Evolutionary conservation across 2,113 vertebrate species (phyloP).

Genomic region (Oxyura jamaicensis): DNA sequence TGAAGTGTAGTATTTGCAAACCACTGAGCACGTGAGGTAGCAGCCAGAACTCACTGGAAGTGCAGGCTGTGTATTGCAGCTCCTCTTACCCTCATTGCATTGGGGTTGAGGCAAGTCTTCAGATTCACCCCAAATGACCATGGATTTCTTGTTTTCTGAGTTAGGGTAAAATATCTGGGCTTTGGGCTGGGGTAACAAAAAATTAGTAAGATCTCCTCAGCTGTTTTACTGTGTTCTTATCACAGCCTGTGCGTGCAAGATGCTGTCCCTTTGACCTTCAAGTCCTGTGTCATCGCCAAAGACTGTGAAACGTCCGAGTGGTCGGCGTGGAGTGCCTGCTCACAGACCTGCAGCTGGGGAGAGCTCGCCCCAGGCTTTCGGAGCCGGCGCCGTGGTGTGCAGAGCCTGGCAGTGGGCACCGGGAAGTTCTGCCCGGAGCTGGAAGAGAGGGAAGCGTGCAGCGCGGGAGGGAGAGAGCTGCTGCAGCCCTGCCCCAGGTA

Average conservation of each 20-base stretch:
- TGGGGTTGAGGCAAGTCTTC: not conserved
- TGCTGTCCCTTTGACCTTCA: constrained; percentile 79
- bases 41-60: not conserved
- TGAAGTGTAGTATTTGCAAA: not conserved
- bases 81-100: not conserved
- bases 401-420: constrained; percentile 74
- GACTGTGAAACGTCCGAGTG: constrained; percentile 88
- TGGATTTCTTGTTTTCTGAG: not conserved
- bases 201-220: not conserved
- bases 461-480: constrained; percentile 75
- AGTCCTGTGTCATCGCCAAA: constrained; percentile 86
- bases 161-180: not conserved
- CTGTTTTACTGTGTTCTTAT: constrained; percentile 10
- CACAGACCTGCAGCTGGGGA: constrained; percentile 83
- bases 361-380: constrained; percentile 83
- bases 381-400: constrained; percentile 81
- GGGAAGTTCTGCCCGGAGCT: constrained; percentile 84
- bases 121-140: not conserved
- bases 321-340: constrained; percentile 91
- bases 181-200: not conserved
- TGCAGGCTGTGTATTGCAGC: not conserved
- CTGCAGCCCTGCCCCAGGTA: constrained; percentile 92
- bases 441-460: constrained; percentile 89
- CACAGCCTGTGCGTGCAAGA: constrained; percentile 87
- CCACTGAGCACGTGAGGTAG: not conserved